These are phyloP conservation scores for Pheosia gnoma DNA, from an alignment of 2,888 invertebrate genomes.

Conservation along the genomic window DNA sequence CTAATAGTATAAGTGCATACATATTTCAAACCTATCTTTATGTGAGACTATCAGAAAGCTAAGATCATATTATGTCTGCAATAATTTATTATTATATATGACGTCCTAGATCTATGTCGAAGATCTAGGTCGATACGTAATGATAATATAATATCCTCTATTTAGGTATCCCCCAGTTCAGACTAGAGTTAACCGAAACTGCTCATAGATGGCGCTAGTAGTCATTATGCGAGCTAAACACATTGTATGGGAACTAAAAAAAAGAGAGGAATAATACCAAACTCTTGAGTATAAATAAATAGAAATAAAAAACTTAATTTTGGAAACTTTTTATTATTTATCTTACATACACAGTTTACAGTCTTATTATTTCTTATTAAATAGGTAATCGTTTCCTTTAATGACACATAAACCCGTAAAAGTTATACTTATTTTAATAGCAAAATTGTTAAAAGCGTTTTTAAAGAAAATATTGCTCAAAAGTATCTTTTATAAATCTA, in stretches of 20 bases:
- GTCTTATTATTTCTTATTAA: constrained; percentile 44
- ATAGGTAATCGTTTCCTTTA: constrained; percentile 43
- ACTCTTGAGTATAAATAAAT: not conserved
- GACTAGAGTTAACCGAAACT: not conserved
- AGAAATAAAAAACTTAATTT: not conserved
- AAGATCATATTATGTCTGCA: too few relatives aligned
- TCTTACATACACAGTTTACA: constrained; percentile 41
- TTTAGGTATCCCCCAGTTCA: not conserved
- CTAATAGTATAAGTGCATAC: too few relatives aligned
- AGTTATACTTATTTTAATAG: constrained; percentile 8
- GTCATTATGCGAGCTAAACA: constrained; percentile 8
- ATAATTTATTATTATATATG: too few relatives aligned
- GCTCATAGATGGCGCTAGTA: constrained; percentile 33
- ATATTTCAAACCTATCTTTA: too few relatives aligned
- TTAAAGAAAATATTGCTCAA: constrained; percentile 12
- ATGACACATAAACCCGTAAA: constrained; percentile 62
- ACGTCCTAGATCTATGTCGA: too few relatives aligned
- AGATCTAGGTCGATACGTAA: too few relatives aligned
- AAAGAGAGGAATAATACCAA: too few relatives aligned
- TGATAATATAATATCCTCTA: too few relatives aligned
- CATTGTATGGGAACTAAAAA: too few relatives aligned
- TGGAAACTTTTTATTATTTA: constrained; percentile 15
- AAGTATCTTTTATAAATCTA: constrained; percentile 22
- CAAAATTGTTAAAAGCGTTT: not conserved
- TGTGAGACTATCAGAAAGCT: too few relatives aligned